These are phyloP conservation scores for Erannis defoliaria DNA, from an alignment of 2,888 invertebrate genomes.

Conservation along the genomic window DNA sequence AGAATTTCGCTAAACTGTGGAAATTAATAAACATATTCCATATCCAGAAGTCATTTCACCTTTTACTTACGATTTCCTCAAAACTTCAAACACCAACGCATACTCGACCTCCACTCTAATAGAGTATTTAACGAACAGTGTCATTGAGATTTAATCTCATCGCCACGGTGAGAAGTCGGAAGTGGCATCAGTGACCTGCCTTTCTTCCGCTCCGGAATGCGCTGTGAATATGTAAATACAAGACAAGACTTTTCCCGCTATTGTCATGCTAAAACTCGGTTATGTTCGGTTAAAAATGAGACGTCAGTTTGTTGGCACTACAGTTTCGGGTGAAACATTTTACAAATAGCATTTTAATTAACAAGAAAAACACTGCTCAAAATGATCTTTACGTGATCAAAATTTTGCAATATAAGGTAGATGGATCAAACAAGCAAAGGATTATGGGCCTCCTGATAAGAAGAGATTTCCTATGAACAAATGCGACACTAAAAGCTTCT, in stretches of 20 bases:
- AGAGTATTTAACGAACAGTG: conserved; percentile 12
- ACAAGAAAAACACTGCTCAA: no score
- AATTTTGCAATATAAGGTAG: no score
- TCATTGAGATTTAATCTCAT: conserved; percentile 27
- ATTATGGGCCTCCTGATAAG: no score
- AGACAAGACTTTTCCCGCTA: conserved; percentile 60
- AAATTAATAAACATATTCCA: background rate
- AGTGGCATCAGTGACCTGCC: conserved; percentile 47
- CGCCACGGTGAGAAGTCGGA: conserved; percentile 50
- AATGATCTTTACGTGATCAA: no score
- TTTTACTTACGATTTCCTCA: background rate
- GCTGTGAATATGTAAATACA: conserved; percentile 61
- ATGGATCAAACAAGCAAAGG: no score
- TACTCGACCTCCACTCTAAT: conserved; percentile 28
- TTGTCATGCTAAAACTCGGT: conserved; percentile 55
- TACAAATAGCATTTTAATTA: no score
- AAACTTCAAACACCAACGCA: background rate
- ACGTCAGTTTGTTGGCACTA: background rate
- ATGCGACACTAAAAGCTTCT: no score
- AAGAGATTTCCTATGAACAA: no score
- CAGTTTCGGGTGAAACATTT: background rate
- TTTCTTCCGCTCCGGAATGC: conserved; percentile 60
- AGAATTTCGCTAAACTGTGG: background rate
- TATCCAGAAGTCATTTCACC: background rate
- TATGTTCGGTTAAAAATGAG: conserved; percentile 12